Evolutionary conservation across 2,888 invertebrate species (phyloP), one percentile per base, ranked within the genome.

Genomic region (Tetranychus piercei): DNA sequence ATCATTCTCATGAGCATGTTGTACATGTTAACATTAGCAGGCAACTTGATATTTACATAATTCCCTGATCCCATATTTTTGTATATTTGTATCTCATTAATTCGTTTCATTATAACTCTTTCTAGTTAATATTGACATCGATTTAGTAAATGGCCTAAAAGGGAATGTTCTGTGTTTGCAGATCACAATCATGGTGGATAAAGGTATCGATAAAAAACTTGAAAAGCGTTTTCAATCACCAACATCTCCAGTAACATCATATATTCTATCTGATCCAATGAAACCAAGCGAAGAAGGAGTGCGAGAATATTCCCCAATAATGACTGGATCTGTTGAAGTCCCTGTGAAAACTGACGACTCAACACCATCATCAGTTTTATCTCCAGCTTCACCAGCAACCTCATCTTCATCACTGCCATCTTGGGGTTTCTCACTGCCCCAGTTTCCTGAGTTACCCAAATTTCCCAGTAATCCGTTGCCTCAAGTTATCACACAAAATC

Each of bases 401-500:
- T 69, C 69, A 20, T 69, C 69, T 69, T 23, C 69, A 20, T 23
- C 69, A 22, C 22, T 69, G 20, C 69, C 69, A n/a, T 69, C 69
- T 55, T 69, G 69, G 69, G 34, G 69, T 20, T 69, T 69, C 69
- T 69, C 69, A 20, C 22, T 69, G 5, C 69, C 69, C 22, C 20
- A 20, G 7, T 69, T 69, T 69, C 34, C 69, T 22, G 23, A 23
- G 34, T 69, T 69, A 69, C 69, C 69, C 15, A 20, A 69, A 15
- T 20, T 69, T 20, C 69, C 69, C 11, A 23, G 22, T 23, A 69
- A 69, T 22, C 69, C 69, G 5, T 66, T 73, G 43, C 73, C 73
- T 6, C 67, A 65, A 66, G 65, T 73, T 7, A 72, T 72, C 7
- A 23, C 69, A 20, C 69, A 69, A 69, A 69, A 69, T 69, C 69